Conservation (phyloP, 2,888 invertebrate genomes). For the Chesias legatella region DNA sequence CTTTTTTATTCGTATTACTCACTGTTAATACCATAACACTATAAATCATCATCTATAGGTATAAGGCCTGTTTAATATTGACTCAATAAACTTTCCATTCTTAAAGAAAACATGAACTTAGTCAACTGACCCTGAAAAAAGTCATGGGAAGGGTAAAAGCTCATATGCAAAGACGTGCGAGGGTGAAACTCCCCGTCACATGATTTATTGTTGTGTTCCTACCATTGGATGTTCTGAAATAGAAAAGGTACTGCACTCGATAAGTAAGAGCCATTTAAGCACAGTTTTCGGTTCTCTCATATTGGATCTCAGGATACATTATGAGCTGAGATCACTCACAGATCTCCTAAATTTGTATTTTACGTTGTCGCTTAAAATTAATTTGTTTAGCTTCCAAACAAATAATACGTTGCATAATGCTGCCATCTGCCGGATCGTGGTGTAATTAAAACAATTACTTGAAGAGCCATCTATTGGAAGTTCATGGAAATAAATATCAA, state of each 20-base stretch:
- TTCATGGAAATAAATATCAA: conserved; percentile 1
- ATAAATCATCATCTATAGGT: no score
- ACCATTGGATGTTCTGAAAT: conserved; percentile 16
- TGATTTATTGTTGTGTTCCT: conserved; percentile 20
- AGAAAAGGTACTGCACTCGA: conserved; percentile 3
- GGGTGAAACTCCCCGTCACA: conserved; percentile 20
- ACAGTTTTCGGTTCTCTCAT: no score
- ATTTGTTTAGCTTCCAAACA: background rate
- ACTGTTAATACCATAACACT: no score
- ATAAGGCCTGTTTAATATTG: no score
- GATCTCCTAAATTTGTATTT: no score
- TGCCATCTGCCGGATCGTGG: conserved; percentile 6
- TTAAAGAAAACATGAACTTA: background rate
- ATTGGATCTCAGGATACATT: no score
- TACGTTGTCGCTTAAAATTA: no score
- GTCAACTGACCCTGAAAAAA: conserved; percentile 20
- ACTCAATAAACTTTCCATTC: no score
- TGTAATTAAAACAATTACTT: background rate
- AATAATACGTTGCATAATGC: background rate
- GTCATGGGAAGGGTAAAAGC: conserved; percentile 20
- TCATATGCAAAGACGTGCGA: conserved; percentile 22
- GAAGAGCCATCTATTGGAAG: conserved; percentile 22
- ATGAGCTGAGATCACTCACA: no score
- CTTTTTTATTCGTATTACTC: no score
- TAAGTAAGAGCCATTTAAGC: no score